Evolutionary conservation across 2,888 invertebrate species (phyloP).

Genomic region (Caenorhabditis uteleia): DNA sequence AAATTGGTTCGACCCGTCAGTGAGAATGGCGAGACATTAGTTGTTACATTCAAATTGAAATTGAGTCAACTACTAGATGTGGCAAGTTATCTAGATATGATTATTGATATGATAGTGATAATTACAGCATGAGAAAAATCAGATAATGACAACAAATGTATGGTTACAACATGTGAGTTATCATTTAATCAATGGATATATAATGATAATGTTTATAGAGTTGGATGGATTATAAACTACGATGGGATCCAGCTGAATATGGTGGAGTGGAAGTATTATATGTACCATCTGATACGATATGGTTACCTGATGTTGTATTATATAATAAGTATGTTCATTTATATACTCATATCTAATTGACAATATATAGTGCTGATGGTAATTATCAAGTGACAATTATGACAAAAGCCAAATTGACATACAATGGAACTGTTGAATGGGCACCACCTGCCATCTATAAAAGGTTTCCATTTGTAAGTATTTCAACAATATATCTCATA

Average conservation of each 20-base stretch:
- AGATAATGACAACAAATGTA: constrained; percentile 69
- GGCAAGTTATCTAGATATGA: constrained; percentile 67
- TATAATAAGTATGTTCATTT: constrained; percentile 64
- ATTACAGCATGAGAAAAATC: constrained; percentile 76
- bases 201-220: constrained; percentile 49
- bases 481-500: neutral
- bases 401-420: constrained; percentile 69
- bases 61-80: constrained; percentile 79
- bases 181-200: neutral
- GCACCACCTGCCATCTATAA: constrained; percentile 71
- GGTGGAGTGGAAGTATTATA: constrained; percentile 70
- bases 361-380: constrained; percentile 69
- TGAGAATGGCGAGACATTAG: constrained; percentile 74
- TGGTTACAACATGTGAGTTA: constrained; percentile 69
- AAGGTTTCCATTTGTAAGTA: constrained; percentile 53
- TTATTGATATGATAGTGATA: neutral
- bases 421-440: constrained; percentile 70
- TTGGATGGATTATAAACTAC: constrained; percentile 69
- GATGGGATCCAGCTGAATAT: constrained; percentile 69
- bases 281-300: constrained; percentile 69
- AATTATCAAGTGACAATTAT: constrained; percentile 70
- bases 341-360: neutral
- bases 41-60: constrained; percentile 74
- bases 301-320: constrained; percentile 69
- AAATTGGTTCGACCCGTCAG: constrained; percentile 69